phyloP scores from a whole-genome alignment of 1,140 invertebrate genomes.

The Temnothorax nylanderi region DNA sequence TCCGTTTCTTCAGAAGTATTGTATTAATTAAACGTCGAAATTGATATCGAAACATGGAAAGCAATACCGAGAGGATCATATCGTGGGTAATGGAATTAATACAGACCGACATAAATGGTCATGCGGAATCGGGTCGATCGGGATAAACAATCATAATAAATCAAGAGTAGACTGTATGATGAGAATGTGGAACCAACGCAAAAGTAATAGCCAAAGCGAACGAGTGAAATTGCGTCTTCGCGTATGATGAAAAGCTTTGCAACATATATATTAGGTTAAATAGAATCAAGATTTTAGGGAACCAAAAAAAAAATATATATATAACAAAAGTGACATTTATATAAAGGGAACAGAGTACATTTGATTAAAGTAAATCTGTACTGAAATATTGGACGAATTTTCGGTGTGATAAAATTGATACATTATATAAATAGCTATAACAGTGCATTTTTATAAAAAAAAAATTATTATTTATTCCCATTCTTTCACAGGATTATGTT shows the following conservation, averaged over 20 bases:
- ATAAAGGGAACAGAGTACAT: not conserved
- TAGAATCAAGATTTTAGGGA: not conserved
- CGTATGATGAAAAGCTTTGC: slow-evolving; percentile 14
- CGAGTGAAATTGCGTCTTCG: slow-evolving; percentile 31
- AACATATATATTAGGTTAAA: not conserved
- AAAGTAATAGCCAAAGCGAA: slow-evolving; percentile 26
- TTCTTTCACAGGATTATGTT: not conserved
- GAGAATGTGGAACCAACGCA: slow-evolving; percentile 41
- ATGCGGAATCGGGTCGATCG: slow-evolving; percentile 25
- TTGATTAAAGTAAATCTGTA: slow-evolving; percentile 4
- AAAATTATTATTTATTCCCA: not conserved
- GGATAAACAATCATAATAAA: slow-evolving; percentile 62
- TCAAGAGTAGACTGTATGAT: slow-evolving; percentile 41
- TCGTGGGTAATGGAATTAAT: slow-evolving; percentile 56
- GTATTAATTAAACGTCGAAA: slow-evolving; percentile 56
- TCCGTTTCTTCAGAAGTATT: slow-evolving; percentile 39
- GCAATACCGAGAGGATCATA: slow-evolving; percentile 38
- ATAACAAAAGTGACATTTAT: not conserved
- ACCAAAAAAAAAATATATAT: slow-evolving; percentile 14
- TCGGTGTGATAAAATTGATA: not conserved
- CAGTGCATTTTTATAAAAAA: not conserved
- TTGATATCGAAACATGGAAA: slow-evolving; percentile 49
- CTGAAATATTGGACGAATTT: not conserved
- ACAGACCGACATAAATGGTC: slow-evolving; percentile 48
- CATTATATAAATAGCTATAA: not conserved